phyloP scores from a whole-genome alignment of 2,797 vertebrate genomes.

The Crenichthys baileyi region DNA sequence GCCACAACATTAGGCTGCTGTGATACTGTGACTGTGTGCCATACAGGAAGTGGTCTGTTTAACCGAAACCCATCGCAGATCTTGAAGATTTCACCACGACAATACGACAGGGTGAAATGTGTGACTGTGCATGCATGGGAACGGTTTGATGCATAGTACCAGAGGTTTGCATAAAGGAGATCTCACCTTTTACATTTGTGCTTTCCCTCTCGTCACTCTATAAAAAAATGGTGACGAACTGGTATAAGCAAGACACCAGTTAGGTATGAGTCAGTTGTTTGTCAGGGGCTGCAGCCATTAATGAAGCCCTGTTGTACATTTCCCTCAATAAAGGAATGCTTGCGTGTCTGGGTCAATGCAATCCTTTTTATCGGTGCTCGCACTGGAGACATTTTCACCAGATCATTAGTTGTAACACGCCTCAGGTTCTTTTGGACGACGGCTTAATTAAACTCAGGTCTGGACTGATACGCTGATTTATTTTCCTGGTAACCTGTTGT shows the following conservation, averaged over 20 bases:
- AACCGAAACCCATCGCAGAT: not conserved
- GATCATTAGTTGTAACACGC: conserved; percentile 64
- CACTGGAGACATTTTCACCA: conserved; percentile 49
- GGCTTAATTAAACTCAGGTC: conserved; percentile 64
- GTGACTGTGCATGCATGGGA: conserved; percentile 14
- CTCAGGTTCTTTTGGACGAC: conserved; percentile 41
- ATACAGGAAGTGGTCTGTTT: not conserved
- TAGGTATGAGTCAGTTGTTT: conserved; percentile 50
- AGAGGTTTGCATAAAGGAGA: conserved; percentile 41
- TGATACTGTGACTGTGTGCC: not conserved
- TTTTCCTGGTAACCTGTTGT: conserved; percentile 24
- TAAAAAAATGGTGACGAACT: conserved; percentile 42
- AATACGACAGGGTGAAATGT: conserved; percentile 10
- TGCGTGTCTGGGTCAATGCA: conserved; percentile 41
- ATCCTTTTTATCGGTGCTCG: conserved; percentile 39
- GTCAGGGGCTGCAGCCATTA: conserved; percentile 54
- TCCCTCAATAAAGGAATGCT: conserved; percentile 38
- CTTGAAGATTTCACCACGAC: not conserved
- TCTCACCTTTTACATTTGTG: conserved; percentile 27
- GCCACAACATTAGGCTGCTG: not conserved
- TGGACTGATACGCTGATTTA: conserved; percentile 17
- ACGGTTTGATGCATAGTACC: conserved; percentile 4
- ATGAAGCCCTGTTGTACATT: conserved; percentile 57
- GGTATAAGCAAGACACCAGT: conserved; percentile 36
- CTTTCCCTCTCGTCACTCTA: not conserved